phyloP scores from a whole-genome alignment of 2,888 invertebrate species.

The Zelleria hepariella region DNA sequence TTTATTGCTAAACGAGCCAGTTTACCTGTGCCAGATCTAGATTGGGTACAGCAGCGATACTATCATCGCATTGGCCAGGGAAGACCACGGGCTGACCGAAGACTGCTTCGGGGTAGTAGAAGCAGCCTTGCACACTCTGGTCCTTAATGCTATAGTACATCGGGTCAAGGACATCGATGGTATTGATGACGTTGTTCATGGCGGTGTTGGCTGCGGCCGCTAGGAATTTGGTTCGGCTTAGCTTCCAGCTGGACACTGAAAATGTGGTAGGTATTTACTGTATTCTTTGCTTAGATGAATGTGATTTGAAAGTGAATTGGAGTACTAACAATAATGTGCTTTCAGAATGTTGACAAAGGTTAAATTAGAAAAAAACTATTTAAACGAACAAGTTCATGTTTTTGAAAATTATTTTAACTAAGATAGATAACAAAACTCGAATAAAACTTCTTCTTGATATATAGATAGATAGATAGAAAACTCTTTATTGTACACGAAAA shows the following conservation, averaged over 20 bases:
- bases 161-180: slow-evolving; percentile 28
- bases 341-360: no score
- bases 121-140: slow-evolving; percentile 40
- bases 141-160: slow-evolving; percentile 28
- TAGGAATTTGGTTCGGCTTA: slow-evolving; percentile 37
- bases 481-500: no score
- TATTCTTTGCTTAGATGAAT: no score
- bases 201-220: slow-evolving; percentile 17
- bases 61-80: slow-evolving; percentile 40
- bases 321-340: no score
- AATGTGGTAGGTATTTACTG: no score
- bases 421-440: no score
- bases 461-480: no score
- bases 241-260: slow-evolving; percentile 48
- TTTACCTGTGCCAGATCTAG: slow-evolving; percentile 30
- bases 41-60: slow-evolving; percentile 23
- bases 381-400: no score
- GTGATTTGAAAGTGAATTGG: neutral
- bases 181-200: slow-evolving; percentile 29
- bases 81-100: slow-evolving; percentile 37
- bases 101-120: slow-evolving; percentile 43
- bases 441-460: no score
- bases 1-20: neutral
- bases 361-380: no score
- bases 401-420: no score